Conservation (phyloP, 2,888 invertebrate species). For the Caradrina clavipalpis region DNA sequence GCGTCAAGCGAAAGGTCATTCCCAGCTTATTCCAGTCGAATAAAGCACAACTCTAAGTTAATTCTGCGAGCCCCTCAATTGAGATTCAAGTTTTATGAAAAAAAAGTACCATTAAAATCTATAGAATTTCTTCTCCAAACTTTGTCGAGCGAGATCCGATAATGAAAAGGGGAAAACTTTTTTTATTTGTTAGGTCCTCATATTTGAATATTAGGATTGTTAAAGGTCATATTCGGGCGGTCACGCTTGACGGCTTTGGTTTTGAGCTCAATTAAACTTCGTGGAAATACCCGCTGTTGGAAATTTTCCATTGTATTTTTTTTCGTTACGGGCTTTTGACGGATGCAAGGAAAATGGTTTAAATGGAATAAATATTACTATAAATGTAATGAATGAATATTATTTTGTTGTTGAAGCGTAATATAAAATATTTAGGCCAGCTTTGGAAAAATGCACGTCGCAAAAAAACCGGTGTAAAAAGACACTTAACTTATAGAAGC, state of each 20-base stretch:
- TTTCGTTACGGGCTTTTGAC: background rate
- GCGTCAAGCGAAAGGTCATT: constrained; percentile 48
- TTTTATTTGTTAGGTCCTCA: constrained; percentile 49
- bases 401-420: too few species aligned
- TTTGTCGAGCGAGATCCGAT: constrained; percentile 41
- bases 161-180: constrained; percentile 56
- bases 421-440: too few species aligned
- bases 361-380: background rate
- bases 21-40: constrained; percentile 51
- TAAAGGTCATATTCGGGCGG: constrained; percentile 29
- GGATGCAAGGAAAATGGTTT: background rate
- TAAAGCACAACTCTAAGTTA: constrained; percentile 48
- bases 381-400: background rate
- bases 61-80: constrained; percentile 40
- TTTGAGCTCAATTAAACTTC: constrained; percentile 39
- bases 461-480: too few species aligned
- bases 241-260: constrained; percentile 20
- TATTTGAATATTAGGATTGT: constrained; percentile 45
- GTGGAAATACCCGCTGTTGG: constrained; percentile 1
- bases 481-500: too few species aligned
- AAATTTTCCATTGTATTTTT: constrained; percentile 3
- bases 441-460: too few species aligned
- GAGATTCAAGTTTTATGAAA: constrained; percentile 50
- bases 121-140: constrained; percentile 48
- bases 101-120: constrained; percentile 55